Conservation (phyloP, 2,113 vertebrate species). For the Zapornia atra region DNA sequence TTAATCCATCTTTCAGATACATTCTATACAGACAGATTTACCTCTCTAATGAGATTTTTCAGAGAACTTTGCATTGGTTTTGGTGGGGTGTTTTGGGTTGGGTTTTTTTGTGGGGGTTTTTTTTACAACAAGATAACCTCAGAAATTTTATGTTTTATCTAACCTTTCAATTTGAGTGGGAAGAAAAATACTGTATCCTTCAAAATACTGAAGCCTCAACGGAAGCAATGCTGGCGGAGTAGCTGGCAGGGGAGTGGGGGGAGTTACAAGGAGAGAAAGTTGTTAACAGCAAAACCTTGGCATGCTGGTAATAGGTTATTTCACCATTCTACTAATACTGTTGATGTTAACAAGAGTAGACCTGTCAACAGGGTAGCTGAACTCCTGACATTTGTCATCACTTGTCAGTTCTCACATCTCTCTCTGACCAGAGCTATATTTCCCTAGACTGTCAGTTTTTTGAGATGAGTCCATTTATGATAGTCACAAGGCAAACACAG, state of each 20-base stretch:
- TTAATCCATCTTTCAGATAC: background rate
- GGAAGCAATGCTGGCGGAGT: background rate
- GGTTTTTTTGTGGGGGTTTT: fast-evolving
- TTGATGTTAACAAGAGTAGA: constrained; percentile 29
- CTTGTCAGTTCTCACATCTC: constrained; percentile 20
- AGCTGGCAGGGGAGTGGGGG: background rate
- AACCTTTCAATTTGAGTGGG: background rate
- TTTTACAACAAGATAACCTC: background rate
- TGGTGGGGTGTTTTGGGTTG: too few species aligned
- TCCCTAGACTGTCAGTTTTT: constrained; percentile 22
- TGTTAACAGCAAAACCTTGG: background rate
- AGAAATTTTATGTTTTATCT: background rate
- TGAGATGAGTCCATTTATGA: constrained; percentile 47
- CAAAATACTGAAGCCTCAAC: background rate
- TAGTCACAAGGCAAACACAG: constrained; percentile 14
- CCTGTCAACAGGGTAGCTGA: constrained; percentile 11
- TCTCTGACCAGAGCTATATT: background rate
- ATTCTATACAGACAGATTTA: background rate
- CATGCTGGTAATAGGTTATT: background rate
- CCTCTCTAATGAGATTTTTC: background rate
- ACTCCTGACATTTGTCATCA: constrained; percentile 44
- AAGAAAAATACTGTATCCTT: background rate
- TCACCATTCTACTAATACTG: background rate
- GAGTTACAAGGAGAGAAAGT: background rate
- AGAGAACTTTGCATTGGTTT: background rate